Base-by-base conservation (phyloP, 2,888 invertebrate species). In the Drosophila emarginata region DNA sequence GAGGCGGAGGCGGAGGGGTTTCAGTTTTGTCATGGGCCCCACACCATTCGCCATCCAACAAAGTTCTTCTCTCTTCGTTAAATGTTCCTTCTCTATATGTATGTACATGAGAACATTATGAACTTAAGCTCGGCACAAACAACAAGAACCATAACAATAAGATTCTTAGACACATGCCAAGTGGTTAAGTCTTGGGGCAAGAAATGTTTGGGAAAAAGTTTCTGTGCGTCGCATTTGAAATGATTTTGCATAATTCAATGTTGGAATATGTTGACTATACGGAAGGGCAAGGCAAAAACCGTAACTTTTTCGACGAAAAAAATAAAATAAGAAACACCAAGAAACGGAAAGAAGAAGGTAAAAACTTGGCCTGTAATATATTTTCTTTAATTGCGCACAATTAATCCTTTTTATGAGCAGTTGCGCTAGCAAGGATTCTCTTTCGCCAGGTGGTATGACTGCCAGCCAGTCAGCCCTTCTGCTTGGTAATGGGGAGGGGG, bases 301-400 rank as follows among this genome's bases (percentile, higher is more conserved):
- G n/a, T 50, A 73, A 79, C 77, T 36, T 79, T 83, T 80, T 53
- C 61, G 61, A 51, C 40, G 15, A 63, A 37, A 23, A 6, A 2
- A n/a, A n/a, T 12, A 56, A 21, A 51, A 32, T 45, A 57, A 51
- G n/a, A 11, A 36, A 50, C 5, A 63, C 32, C 45, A 62, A 53
- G 23, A 50, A 32, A 45, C 45, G 18, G 21, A 21, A 9, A 21
- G 21, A 45, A 45, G 45, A 50, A 58, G 40, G 40, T 21, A 40
- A 50, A 59, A 77, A 76, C 64, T 68, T 76, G 76, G 65, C 36
- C 57, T 54, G 77, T 64, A 84, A 87, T 88, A 89, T 84, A 88
- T 88, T 89, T 84, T 88, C 88, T 89, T 89, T 88, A 88, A 88
- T 89, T 89, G 89, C 88, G 89, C 88, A 82, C 89, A 88, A 89